A percentile compares a stretch with the other conserved stretches of the same genome.
These are phyloP conservation scores for Ranitomeya imitator DNA, from an alignment of 2,113 vertebrate genomes.

Conservation along the genomic window DNA sequence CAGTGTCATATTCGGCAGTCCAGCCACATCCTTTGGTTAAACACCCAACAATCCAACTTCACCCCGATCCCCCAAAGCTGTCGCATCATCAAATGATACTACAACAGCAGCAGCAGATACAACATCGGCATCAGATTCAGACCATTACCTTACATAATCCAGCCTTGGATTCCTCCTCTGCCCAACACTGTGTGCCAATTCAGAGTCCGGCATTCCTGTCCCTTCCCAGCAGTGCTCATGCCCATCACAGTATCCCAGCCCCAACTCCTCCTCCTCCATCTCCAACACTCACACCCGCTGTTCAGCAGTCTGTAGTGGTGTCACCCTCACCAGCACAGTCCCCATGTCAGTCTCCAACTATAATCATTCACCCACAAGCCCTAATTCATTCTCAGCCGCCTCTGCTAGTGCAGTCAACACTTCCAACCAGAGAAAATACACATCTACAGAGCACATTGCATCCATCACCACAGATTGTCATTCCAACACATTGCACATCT, in stretches of 20 bases:
- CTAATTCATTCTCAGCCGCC: conserved; percentile 76
- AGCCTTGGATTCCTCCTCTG: conserved; percentile 72
- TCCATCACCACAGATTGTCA: conserved; percentile 64
- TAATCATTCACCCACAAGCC: conserved; percentile 79
- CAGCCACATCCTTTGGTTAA: conserved; percentile 84
- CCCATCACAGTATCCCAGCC: conserved; percentile 75
- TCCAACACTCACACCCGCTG: conserved; percentile 70
- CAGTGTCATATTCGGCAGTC: conserved; percentile 82
- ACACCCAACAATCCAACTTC: conserved; percentile 80
- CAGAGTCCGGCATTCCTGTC: conserved; percentile 74
- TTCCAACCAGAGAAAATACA: conserved; percentile 70
- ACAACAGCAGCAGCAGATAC: conserved; percentile 78
- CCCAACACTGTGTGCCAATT: conserved; percentile 80
- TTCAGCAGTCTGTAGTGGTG: conserved; percentile 78
- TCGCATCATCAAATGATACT: conserved; percentile 87
- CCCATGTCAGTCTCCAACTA: conserved; percentile 79
- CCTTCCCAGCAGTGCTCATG: conserved; percentile 65
- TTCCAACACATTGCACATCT: conserved; percentile 69
- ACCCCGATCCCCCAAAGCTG: conserved; percentile 75
- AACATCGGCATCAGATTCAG: conserved; percentile 78
- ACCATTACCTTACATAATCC: conserved; percentile 82
- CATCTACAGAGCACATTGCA: conserved; percentile 65
- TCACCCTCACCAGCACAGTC: conserved; percentile 78
- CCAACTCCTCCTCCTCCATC: conserved; percentile 70
- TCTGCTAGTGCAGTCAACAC: conserved; percentile 77